These are phyloP conservation scores for Kryphioiulus occultus DNA, from an alignment of 2,888 invertebrate genomes.

Conservation along the genomic window DNA sequence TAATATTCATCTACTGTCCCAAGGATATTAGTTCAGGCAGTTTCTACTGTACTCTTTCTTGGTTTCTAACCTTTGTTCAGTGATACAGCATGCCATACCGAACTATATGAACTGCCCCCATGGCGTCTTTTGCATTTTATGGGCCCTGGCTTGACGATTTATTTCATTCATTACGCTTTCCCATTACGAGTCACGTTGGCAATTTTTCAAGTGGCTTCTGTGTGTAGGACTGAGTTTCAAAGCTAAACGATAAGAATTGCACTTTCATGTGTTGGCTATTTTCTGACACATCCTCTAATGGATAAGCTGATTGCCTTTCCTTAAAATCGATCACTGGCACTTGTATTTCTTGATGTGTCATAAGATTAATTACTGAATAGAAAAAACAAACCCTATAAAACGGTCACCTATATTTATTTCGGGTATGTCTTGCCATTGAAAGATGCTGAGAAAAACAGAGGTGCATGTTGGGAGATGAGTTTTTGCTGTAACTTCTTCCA, in stretches of 20 bases:
- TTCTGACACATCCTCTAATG: constrained; percentile 8
- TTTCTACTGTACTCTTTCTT: too few relatives aligned
- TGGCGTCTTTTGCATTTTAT: neutral
- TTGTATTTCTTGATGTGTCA: constrained; percentile 18
- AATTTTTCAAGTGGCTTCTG: neutral
- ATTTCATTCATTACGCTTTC: neutral
- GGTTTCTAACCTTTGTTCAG: too few relatives aligned
- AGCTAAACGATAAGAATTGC: constrained; percentile 17
- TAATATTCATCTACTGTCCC: too few relatives aligned
- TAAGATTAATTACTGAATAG: constrained; percentile 11
- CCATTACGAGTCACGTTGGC: neutral
- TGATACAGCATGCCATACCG: too few relatives aligned
- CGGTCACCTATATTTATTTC: neutral
- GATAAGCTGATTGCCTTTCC: constrained; percentile 8
- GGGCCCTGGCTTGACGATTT: neutral
- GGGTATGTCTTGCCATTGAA: neutral
- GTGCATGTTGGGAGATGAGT: neutral
- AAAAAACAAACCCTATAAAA: neutral
- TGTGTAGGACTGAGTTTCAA: neutral
- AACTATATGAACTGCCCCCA: neutral
- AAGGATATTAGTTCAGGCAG: too few relatives aligned
- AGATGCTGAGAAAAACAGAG: neutral
- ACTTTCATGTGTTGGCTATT: constrained; percentile 9
- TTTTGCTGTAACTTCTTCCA: neutral
- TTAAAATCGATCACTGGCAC: constrained; percentile 1